Evolutionary conservation across 2,113 vertebrate species (phyloP).

Genomic region (Rafetus swinhoei): DNA sequence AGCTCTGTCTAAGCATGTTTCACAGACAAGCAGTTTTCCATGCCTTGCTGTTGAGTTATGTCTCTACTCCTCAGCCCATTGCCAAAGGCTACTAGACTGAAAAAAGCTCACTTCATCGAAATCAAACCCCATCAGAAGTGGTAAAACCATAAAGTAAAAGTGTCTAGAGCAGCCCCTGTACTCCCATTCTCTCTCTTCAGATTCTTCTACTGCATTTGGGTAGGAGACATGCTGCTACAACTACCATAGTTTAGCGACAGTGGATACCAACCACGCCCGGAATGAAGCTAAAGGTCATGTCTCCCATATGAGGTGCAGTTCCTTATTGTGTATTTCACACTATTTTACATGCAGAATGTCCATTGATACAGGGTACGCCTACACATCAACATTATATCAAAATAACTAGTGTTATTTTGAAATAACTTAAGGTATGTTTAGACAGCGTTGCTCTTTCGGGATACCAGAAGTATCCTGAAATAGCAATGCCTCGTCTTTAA

Average conservation of each 20-base stretch:
- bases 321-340: background rate
- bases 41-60: constrained; percentile 37
- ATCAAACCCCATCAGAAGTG: constrained; percentile 35
- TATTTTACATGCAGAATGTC: background rate
- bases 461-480: too few species aligned
- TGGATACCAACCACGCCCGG: background rate
- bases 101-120: background rate
- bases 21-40: background rate
- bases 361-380: background rate
- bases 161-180: background rate
- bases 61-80: constrained; percentile 59
- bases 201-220: background rate
- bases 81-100: constrained; percentile 54
- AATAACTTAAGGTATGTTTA: too few species aligned
- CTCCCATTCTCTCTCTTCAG: background rate
- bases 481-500: too few species aligned
- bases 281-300: background rate
- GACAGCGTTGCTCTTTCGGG: too few species aligned
- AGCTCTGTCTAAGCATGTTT: constrained; percentile 47
- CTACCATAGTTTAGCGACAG: background rate
- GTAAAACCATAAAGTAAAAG: background rate
- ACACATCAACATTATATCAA: too few species aligned
- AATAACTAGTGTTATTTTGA: too few species aligned
- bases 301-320: background rate
- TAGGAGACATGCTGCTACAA: background rate